Base-by-base conservation (phyloP, 2,888 invertebrate species). In the Schizaphis graminum region DNA sequence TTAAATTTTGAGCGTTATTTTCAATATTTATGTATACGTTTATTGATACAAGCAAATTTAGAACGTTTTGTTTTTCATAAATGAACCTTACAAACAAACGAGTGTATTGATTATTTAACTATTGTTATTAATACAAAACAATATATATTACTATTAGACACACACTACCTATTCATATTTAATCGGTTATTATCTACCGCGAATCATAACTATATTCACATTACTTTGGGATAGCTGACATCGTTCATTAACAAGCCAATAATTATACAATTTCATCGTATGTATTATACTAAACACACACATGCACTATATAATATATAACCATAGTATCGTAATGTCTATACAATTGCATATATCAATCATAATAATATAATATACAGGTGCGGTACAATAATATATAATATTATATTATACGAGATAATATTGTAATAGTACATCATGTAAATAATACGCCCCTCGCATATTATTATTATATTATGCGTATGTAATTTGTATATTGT, bases 231-330 rank as follows among this genome's bases (percentile, higher is more conserved):
- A 35, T 53, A 35, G 88, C 53, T 35, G 35, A 35, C n/a, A 53
- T 53, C 49, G 5, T 87, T 49, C 47, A 87, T 88, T 53, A 88
- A 53, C 53, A 88, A 53, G 53, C 24, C 35, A 88, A 88, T 88
- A 53, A 53, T 88, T 35, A 53, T 53, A 53, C 35, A 88, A 88
- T 24, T 35, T 35, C 49, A n/a, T 49, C n/a, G 5, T 35, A 24
- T 87, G 10, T 88, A 53, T 88, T 49, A 77, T 21, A 35, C 7
- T 77, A 35, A 77, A 77, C 21, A 77, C 35, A 77, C 21, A 35
- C 35, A 77, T 21, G 16, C 53, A 21, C 53, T 16, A 53, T 53
- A 53, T 21, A 53, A 53, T 21, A 53, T 8, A 77, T 21, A 26
- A 57, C 26, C 57, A 3, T 24, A 35, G 53, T 88, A 35, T 35